phyloP scores from a whole-genome alignment of 2,113 vertebrate species.

The Petrocephalus microphthalmus region DNA sequence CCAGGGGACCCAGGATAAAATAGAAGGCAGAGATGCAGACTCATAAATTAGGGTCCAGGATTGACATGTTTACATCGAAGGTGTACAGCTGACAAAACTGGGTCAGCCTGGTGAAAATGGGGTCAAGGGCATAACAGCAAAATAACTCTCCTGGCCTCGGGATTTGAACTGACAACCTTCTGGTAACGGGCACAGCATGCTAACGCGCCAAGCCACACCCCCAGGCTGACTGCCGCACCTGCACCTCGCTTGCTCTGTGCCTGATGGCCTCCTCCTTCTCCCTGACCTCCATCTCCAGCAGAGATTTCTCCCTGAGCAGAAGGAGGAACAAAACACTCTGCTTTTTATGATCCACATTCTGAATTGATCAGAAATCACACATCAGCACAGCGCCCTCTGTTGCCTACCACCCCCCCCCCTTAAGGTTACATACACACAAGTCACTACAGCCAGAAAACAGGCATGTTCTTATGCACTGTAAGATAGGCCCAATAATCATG shows the following conservation, averaged over 20 bases:
- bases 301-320: slow-evolving; percentile 76
- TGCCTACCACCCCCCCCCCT: no score
- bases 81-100: neutral
- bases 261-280: slow-evolving; percentile 82
- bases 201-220: neutral
- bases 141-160: neutral
- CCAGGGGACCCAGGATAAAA: neutral
- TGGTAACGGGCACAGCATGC: neutral
- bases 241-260: slow-evolving; percentile 78
- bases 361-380: neutral
- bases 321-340: neutral
- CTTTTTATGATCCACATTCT: neutral
- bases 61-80: neutral
- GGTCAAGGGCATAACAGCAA: neutral
- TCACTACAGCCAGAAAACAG: neutral
- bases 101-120: neutral
- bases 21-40: neutral
- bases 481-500: neutral
- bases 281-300: slow-evolving; percentile 82
- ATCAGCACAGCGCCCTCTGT: neutral
- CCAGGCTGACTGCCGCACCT: slow-evolving; percentile 61
- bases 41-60: no score
- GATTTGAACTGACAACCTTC: neutral
- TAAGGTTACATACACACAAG: no score
- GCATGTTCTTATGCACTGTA: neutral